These are phyloP conservation scores for Caranx melampygus DNA, from an alignment of 2,113 vertebrate species.

Conservation along the genomic window DNA sequence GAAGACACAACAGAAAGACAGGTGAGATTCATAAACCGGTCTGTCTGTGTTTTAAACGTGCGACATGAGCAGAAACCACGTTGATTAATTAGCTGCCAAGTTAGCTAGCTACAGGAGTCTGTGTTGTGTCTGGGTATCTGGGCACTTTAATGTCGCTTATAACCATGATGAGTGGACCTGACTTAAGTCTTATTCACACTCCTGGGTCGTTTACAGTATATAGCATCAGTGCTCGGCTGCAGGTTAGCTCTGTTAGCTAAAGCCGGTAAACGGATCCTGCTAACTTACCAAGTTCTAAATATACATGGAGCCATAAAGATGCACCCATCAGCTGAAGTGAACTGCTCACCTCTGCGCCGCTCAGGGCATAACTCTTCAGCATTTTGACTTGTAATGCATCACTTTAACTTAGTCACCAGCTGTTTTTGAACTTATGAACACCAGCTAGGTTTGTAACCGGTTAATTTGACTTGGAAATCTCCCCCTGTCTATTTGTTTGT, in stretches of 20 bases:
- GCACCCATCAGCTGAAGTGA: neutral
- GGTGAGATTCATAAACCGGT: constrained; percentile 8
- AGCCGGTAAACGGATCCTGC: constrained; percentile 62
- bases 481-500: no score
- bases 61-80: neutral
- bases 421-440: no score
- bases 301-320: constrained; percentile 32
- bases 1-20: neutral
- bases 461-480: no score
- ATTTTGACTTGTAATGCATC: no score
- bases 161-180: neutral
- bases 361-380: neutral
- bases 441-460: no score
- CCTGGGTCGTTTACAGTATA: neutral
- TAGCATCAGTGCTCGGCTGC: no score
- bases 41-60: fast-evolving
- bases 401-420: no score
- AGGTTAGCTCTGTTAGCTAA: constrained; percentile 18
- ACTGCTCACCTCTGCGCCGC: no score
- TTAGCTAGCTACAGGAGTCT: constrained; percentile 23
- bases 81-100: neutral
- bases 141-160: neutral
- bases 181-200: neutral
- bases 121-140: neutral
- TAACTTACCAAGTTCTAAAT: constrained; percentile 61